Evolutionary conservation across 2,113 vertebrate species (phyloP), one percentile per base, ranked within the genome.

Genomic region (Muscicapa adusta): DNA sequence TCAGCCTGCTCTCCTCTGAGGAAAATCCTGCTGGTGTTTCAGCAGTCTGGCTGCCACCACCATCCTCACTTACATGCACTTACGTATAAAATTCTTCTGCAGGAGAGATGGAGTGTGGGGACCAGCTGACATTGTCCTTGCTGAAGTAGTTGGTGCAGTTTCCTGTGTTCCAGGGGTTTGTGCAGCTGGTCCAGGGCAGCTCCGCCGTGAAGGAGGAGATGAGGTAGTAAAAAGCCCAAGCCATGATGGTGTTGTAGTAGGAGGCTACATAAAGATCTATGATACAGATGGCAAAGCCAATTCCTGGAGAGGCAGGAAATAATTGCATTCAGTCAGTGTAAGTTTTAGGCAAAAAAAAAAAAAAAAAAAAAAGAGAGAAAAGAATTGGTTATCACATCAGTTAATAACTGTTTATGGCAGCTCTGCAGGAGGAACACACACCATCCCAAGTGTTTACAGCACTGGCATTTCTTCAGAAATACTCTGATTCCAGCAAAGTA

Each of bases 161-260:
- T 65, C 71, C 96, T 0, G 99, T 99, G 98, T 99, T 99, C 99
- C 99, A 99, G 33, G 96, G 45, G 13, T 99, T 99, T 45, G 80
- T 93, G 97, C 99, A 99, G 94, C 98, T 99, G 60, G 98, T 98
- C 99, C 99, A 99, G 18, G 99, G 99, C 96, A 99, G 98, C 60
- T 98, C 98, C 67, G 97, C 62, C 47, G 97, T 98, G 93, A 99
- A 99, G 61, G 99, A 99, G 17, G 99, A 99, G 18, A 99, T 93
- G 95, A 99, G 98, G 98, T 99, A 99, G 97, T 99, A 99, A 92
- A 99, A 97, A 4, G 99, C 99, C 99, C 99, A 99, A 88, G 99
- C 99, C 98, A 99, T 99, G 95, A 99, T 99, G 97, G 99, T 99
- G 97, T 99, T 99, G 97, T 99, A 99, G 98, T 99, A 99, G 97